Conservation (phyloP, 2,113 vertebrate genomes). For the Halcyon senegalensis region DNA sequence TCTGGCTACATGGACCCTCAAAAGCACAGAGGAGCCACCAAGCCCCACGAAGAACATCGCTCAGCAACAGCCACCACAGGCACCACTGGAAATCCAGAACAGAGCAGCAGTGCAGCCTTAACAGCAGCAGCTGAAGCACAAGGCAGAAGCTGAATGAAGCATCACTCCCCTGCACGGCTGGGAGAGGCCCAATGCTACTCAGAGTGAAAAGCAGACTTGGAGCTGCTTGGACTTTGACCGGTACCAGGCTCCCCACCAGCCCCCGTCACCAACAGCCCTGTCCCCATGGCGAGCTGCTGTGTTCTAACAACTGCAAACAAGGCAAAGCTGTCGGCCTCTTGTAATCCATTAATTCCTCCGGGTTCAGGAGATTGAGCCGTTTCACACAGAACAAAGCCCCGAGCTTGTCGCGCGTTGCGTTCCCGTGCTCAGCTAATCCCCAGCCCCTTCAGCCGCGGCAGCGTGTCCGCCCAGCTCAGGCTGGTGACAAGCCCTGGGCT, state of each 20-base stretch:
- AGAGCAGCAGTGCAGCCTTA: background rate
- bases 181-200: background rate
- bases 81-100: background rate
- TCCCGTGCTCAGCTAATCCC: background rate
- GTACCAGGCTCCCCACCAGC: background rate
- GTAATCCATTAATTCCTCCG: background rate
- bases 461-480: background rate
- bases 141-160: background rate
- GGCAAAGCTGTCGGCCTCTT: background rate
- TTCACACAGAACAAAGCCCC: background rate
- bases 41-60: background rate
- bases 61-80: background rate
- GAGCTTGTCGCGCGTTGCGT: background rate
- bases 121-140: rapidly evolving
- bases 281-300: background rate
- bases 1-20: background rate
- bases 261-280: rapidly evolving
- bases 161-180: rapidly evolving
- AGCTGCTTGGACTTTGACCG: background rate
- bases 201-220: rapidly evolving
- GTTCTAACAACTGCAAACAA: background rate
- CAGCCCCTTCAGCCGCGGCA: background rate
- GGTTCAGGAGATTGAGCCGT: background rate
- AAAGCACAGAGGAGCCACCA: background rate
- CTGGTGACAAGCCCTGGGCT: background rate